Percentiles rank a stretch among this genome's conserved stretches.
Conservation (phyloP, 2,797 vertebrate genomes). For the Leuciscus waleckii region DNA sequence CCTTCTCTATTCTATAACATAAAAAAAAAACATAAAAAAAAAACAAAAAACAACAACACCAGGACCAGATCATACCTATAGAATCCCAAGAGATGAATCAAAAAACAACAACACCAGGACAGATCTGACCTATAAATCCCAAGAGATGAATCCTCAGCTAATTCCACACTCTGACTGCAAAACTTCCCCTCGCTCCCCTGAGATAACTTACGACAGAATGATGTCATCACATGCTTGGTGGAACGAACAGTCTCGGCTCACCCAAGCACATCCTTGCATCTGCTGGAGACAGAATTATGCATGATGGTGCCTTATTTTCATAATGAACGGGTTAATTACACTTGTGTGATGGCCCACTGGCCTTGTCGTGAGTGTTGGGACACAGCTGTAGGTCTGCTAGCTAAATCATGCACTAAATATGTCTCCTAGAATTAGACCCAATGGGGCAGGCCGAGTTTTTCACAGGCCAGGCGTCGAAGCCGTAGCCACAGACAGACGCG, state of each 20-base stretch:
- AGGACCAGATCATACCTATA: background rate
- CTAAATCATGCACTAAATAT: conserved; percentile 83
- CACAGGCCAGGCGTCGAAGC: conserved; percentile 67
- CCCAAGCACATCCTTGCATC: conserved; percentile 71
- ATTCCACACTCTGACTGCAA: conserved; percentile 19
- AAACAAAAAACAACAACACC: no score
- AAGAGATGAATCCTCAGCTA: conserved; percentile 16
- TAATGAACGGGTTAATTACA: conserved; percentile 84
- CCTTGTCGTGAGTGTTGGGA: conserved; percentile 81
- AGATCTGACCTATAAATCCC: background rate
- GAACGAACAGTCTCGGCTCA: conserved; percentile 67
- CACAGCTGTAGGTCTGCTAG: conserved; percentile 83
- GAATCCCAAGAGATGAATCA: conserved; percentile 11
- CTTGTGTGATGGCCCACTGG: conserved; percentile 72
- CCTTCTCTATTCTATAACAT: no score
- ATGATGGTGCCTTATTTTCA: conserved; percentile 79
- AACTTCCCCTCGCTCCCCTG: conserved; percentile 55
- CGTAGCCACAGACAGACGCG: conserved; percentile 48
- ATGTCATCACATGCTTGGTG: conserved; percentile 69
- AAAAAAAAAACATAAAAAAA: background rate
- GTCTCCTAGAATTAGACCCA: conserved; percentile 79
- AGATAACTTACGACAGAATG: conserved; percentile 64
- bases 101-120: no score
- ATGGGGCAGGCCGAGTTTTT: conserved; percentile 68
- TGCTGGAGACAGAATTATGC: conserved; percentile 70